Percentiles rank a stretch among this genome's conserved stretches.
phyloP scores from a whole-genome alignment of 2,113 vertebrate species.

The Terrapene triunguis region DNA sequence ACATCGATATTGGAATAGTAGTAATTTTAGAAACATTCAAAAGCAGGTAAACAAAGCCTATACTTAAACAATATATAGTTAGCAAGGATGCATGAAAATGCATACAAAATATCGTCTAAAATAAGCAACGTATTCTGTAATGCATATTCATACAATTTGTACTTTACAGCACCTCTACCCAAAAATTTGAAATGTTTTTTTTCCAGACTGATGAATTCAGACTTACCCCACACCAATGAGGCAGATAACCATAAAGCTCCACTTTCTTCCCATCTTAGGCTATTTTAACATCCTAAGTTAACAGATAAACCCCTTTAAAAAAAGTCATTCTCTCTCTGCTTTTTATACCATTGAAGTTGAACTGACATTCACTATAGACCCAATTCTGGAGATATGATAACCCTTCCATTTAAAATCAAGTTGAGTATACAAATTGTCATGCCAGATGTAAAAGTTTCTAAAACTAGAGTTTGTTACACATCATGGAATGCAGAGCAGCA shows the following conservation, averaged over 20 bases:
- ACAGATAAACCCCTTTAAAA: not conserved
- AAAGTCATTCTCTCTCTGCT: rapidly evolving
- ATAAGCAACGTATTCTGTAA: not conserved
- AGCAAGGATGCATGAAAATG: not conserved
- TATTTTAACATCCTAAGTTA: not conserved
- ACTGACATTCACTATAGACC: not conserved
- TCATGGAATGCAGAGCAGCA: not conserved
- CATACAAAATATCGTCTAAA: not conserved
- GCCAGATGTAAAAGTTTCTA: constrained; percentile 1
- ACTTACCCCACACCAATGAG: not conserved
- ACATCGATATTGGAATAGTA: not conserved
- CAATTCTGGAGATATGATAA: not conserved
- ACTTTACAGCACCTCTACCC: not conserved
- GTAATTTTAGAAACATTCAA: constrained; percentile 1
- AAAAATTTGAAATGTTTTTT: not conserved
- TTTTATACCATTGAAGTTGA: not conserved
- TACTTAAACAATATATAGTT: not conserved
- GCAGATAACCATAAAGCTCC: not conserved
- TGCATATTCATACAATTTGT: not conserved
- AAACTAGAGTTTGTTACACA: not conserved
- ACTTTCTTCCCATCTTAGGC: not conserved
- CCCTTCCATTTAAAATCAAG: not conserved
- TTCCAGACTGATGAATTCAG: not conserved
- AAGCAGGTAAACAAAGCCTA: not conserved
- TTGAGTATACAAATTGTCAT: not conserved